Conservation (phyloP, 1,140 invertebrate species). For the Potamilus streckersoni region DNA sequence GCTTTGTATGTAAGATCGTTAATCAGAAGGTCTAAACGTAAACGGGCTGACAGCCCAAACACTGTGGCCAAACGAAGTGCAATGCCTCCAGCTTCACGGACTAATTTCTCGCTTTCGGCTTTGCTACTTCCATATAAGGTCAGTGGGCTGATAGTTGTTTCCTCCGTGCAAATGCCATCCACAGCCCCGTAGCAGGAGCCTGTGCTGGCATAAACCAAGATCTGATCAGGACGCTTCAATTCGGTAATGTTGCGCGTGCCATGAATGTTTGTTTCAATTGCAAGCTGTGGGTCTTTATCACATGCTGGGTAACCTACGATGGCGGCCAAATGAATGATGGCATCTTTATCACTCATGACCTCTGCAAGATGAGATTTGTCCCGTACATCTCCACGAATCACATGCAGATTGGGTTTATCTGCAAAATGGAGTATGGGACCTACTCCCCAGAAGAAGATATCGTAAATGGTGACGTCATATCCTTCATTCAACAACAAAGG, state of each 20-base stretch:
- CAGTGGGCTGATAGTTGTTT: conserved; percentile 53
- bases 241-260: conserved; percentile 53
- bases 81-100: conserved; percentile 44
- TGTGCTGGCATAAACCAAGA: conserved; percentile 58
- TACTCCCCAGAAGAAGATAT: conserved; percentile 54
- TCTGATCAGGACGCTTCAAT: conserved; percentile 42
- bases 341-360: conserved; percentile 43
- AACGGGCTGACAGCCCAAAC: conserved; percentile 56
- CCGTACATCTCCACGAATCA: conserved; percentile 50
- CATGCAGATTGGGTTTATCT: conserved; percentile 41
- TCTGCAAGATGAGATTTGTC: conserved; percentile 38
- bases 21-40: conserved; percentile 56
- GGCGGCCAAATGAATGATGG: conserved; percentile 55
- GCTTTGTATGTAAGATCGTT: conserved; percentile 60
- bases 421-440: conserved; percentile 40
- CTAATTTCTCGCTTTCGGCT: conserved; percentile 52
- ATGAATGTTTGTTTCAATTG: conserved; percentile 46
- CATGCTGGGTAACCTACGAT: conserved; percentile 62
- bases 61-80: conserved; percentile 58
- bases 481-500: conserved; percentile 53
- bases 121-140: conserved; percentile 57
- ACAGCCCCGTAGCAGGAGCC: conserved; percentile 61
- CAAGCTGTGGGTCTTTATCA: conserved; percentile 51
- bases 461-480: conserved; percentile 57
- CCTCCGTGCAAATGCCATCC: conserved; percentile 54